Evolutionary conservation across 2,113 vertebrate species (phyloP), one percentile per base, ranked within the genome.

Genomic region (Baryphthengus martii): DNA sequence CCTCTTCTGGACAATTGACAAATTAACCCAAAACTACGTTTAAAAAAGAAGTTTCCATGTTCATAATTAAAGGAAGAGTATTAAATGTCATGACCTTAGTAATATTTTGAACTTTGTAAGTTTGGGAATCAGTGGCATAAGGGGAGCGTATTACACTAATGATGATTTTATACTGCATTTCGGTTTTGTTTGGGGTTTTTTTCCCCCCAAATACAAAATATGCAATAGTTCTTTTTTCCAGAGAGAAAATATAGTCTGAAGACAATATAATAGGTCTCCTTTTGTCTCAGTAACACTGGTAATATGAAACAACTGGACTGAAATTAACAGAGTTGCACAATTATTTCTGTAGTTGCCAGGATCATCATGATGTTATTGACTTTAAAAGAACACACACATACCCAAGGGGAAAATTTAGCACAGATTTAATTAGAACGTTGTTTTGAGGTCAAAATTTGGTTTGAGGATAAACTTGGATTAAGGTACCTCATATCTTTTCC

Each of bases 381-480:
- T 95, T 90, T 62, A 66, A 92, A 84, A 90, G 47, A 94, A 76
- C 62, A 87, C 26, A 74, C 9, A 25, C 19, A 85, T 50, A n/a
- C 87, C 77, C 91, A 89, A 82, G 29, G 77, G 84, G 91, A 72
- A 92, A 92, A 89, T 71, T 75, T 79, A 93, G 61, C 66, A 75
- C 28, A 75, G 74, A 89, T 84, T 91, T 95, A 95, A 95, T 91
- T 90, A 91, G 40, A 92, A 40, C 39, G 23, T 74, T 84, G 53
- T 92, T 93, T 84, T 87, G 59, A 96, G 93, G 93, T 96, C 90
- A 95, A 50, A 91, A 71, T 84, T 89, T 92, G 76, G 31, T 90
- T 94, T 74, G 35, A 91, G 90, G 84, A 70, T 92, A 78, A 92
- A 87, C 9, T 85, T 76, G 47, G 9, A 49, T 85, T 87, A 73